phyloP scores from a whole-genome alignment of 2,888 invertebrate species.

The Girardia tigrina region DNA sequence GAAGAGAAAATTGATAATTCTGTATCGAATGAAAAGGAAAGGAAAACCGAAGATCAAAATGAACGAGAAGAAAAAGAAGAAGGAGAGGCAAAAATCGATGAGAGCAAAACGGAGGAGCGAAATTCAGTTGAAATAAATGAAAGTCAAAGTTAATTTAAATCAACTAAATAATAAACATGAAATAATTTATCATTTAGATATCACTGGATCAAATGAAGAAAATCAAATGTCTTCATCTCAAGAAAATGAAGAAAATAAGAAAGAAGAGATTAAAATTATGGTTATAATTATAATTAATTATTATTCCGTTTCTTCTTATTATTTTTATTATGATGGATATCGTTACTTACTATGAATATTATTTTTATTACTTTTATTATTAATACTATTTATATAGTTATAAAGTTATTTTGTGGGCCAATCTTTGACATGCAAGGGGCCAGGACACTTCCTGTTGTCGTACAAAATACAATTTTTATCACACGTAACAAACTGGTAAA shows the following conservation, averaged over 20 bases:
- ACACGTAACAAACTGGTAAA: too few species aligned
- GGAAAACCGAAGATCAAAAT: conserved; percentile 33
- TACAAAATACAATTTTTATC: too few species aligned
- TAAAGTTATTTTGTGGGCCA: too few species aligned
- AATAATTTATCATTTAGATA: neutral
- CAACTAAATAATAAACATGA: neutral
- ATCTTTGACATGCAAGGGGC: too few species aligned
- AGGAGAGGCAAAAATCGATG: conserved; percentile 31
- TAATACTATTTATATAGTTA: too few species aligned
- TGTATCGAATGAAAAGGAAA: conserved; percentile 38
- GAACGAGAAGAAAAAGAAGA: conserved; percentile 35
- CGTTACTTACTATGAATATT: too few species aligned
- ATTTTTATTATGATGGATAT: neutral
- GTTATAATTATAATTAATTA: neutral
- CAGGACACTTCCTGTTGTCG: too few species aligned
- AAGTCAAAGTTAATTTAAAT: neutral
- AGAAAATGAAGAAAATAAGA: conserved; percentile 21
- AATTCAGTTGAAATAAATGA: neutral
- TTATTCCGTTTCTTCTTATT: too few species aligned
- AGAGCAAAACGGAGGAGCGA: conserved; percentile 6
- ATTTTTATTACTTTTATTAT: too few species aligned
- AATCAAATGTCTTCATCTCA: neutral
- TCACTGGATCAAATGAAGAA: neutral
- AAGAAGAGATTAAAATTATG: neutral
- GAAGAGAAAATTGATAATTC: conserved; percentile 21